phyloP scores from a whole-genome alignment of 2,888 invertebrate species.

The Theristus sp. region DNA sequence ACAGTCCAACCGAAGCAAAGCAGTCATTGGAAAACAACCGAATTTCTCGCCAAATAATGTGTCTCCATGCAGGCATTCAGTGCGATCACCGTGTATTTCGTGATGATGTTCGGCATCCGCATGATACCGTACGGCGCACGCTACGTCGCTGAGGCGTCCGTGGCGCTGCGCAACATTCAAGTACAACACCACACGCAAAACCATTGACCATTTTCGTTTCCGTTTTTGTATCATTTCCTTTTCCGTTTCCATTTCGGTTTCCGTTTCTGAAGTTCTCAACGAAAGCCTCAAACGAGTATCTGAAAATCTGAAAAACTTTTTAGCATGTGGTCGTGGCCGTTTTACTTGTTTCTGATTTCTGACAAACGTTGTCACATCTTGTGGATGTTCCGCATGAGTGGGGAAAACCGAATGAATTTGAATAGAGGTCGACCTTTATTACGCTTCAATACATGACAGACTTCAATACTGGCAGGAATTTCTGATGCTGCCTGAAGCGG shows the following conservation, averaged over 20 bases:
- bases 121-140: conserved; percentile 31
- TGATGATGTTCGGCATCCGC: conserved; percentile 34
- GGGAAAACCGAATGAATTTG: too few species aligned
- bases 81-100: conserved; percentile 34
- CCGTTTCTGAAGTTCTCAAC: too few species aligned
- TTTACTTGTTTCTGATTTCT: too few species aligned
- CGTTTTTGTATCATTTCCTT: too few species aligned
- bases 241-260: too few species aligned
- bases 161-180: conserved; percentile 31
- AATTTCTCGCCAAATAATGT: neutral
- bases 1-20: too few species aligned
- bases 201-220: neutral
- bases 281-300: too few species aligned
- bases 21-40: too few species aligned
- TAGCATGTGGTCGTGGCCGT: too few species aligned
- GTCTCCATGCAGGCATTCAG: conserved; percentile 30
- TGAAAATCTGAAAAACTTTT: too few species aligned
- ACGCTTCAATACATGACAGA: neutral
- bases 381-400: neutral
- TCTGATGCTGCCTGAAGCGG: conserved; percentile 35
- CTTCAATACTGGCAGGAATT: conserved; percentile 25
- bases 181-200: too few species aligned
- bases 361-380: too few species aligned
- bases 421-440: neutral
- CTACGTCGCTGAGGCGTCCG: conserved; percentile 28